Base-by-base conservation (phyloP, 1,140 invertebrate genomes). In the Nephotettix cincticeps region DNA sequence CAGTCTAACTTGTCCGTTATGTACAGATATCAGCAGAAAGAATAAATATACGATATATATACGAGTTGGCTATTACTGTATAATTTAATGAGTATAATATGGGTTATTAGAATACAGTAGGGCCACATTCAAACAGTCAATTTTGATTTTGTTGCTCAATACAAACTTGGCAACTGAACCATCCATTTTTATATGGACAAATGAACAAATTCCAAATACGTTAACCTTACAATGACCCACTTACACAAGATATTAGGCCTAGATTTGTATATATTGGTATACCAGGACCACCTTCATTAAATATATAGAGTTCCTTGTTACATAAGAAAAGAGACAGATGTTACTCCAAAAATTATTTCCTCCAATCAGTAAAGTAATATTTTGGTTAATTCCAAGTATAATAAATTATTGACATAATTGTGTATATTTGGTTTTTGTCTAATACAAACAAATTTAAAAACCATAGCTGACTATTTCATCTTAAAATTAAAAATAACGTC, bases 81-180 rank as follows among this genome's bases (percentile, higher is more conserved):
- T n/a, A n/a, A n/a, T n/a, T n/a, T n/a, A n/a, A n/a, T n/a, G n/a
- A 36, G 32, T 36, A 36, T 14, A 36, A 36, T 14, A 36, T 36
- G 32, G 32, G 32, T 36, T 36, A 36, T 4, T 36, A 36, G 4
- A 36, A 36, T 36, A 36, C 32, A 36, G 47, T 51, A 6, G 21
- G 21, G 47, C 4, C 47, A 51, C 21, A 21, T 51, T 51, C 6
- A 51, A 51, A 51, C 14, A 2, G 6, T n/a, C 47, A 51, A 51
- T 51, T 51, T 51, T 51, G 47, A 51, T 51, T 51, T 21, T 51
- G 21, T 51, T 51, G 47, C 47, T 51, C 47, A 51, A 51, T n/a
- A 19, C 19, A 4, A 4, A 51, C 14, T 21, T 6, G 14, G 47
- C 14, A 51, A 51, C 14, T 51, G 4, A 51, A 51, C 6, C 21